phyloP scores from a whole-genome alignment of 2,888 invertebrate species.

The Drosophila limbata region DNA sequence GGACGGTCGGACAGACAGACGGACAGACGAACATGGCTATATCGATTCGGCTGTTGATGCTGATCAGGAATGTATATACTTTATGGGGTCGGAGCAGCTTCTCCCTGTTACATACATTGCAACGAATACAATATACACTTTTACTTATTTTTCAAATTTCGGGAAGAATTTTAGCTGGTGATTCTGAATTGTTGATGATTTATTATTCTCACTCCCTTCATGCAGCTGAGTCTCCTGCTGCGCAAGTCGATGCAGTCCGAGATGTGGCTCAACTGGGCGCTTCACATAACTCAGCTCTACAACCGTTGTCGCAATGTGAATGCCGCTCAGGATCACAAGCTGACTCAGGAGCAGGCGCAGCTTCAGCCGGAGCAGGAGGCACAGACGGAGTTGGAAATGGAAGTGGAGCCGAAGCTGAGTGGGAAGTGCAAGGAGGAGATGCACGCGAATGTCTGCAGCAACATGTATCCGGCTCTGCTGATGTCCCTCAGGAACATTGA shows the following conservation, averaged over 20 bases:
- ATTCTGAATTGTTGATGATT: not conserved
- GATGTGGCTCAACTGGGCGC: conserved; percentile 80
- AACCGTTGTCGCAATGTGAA: conserved; percentile 76
- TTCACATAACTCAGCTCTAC: conserved; percentile 80
- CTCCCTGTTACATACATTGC: too few species aligned
- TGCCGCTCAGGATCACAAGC: conserved; percentile 14
- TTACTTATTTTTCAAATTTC: too few species aligned
- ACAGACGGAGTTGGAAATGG: conserved; percentile 41
- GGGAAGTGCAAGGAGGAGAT: conserved; percentile 65
- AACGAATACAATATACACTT: too few species aligned
- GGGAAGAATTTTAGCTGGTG: too few species aligned
- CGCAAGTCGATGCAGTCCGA: conserved; percentile 81
- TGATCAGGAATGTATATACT: too few species aligned
- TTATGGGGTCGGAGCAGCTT: too few species aligned
- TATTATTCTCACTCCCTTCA: not conserved
- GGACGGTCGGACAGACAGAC: too few species aligned
- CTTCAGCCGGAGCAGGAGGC: conserved; percentile 12
- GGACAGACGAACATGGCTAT: too few species aligned
- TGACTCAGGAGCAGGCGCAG: conserved; percentile 9
- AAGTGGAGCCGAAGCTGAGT: conserved; percentile 48
- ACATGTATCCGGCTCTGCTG: conserved; percentile 90
- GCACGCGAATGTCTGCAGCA: conserved; percentile 88
- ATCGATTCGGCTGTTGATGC: too few species aligned
- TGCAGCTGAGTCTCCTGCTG: conserved; percentile 74
- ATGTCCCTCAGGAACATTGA: conserved; percentile 90